Conservation (phyloP, 2,888 invertebrate species). For the Anagyrus pseudococci region DNA sequence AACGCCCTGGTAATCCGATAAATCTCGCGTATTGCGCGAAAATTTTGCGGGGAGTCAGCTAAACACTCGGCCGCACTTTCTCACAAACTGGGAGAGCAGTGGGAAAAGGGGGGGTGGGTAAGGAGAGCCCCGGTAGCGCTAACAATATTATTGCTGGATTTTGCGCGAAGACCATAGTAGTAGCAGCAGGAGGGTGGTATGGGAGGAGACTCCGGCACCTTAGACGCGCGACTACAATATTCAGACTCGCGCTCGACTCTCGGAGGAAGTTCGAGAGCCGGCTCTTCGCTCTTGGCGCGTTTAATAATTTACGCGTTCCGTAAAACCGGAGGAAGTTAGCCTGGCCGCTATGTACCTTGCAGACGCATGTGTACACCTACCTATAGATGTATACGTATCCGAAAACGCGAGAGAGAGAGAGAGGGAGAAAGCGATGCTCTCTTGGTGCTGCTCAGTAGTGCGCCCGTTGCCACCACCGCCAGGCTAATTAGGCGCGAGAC, state of each 20-base stretch:
- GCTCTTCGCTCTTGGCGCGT: background rate
- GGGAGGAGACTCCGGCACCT: too few relatives aligned
- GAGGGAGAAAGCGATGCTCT: too few relatives aligned
- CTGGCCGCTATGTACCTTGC: background rate
- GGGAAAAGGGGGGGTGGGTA: too few relatives aligned
- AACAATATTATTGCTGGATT: constrained; percentile 23
- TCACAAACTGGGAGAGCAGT: background rate
- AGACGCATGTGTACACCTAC: background rate
- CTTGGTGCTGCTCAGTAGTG: constrained; percentile 4
- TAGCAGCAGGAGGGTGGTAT: too few relatives aligned
- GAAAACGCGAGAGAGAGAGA: too few relatives aligned
- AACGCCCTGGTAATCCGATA: background rate
- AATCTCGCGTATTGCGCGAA: constrained; percentile 3
- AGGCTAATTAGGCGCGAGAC: constrained; percentile 43
- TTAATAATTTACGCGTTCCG: constrained; percentile 29
- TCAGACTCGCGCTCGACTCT: constrained; percentile 2
- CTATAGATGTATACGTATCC: too few relatives aligned
- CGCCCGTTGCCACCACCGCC: constrained; percentile 6
- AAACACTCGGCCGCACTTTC: constrained; percentile 8
- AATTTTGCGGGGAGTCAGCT: background rate
- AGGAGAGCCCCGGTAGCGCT: background rate
- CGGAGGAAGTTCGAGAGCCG: background rate
- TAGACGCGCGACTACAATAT: constrained; percentile 14
- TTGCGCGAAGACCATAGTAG: background rate
- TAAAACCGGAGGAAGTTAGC: constrained; percentile 25